phyloP scores from a whole-genome alignment of 2,888 invertebrate genomes.

The Sacculina carcini region DNA sequence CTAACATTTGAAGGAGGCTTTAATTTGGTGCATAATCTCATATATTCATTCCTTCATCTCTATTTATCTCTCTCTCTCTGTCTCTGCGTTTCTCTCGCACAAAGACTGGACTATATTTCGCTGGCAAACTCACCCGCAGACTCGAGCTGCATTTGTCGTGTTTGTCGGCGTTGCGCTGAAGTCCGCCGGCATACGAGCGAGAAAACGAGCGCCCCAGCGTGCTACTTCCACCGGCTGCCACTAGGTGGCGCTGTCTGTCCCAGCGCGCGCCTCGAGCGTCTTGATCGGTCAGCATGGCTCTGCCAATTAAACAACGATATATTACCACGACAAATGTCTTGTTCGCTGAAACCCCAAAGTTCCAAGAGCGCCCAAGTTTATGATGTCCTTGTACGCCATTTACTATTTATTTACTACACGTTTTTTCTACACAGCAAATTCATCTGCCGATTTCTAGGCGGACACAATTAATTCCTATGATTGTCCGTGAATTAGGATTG shows the following conservation, averaged over 20 bases:
- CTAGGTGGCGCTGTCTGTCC: constrained; percentile 18
- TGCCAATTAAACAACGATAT: neutral
- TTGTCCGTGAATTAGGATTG: no score
- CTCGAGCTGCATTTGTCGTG: constrained; percentile 14
- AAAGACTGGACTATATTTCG: constrained; percentile 1
- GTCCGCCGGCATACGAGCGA: constrained; percentile 32
- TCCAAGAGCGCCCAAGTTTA: no score
- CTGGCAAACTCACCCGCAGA: constrained; percentile 13
- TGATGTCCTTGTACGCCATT: no score
- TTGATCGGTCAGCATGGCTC: constrained; percentile 23
- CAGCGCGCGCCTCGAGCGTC: constrained; percentile 26
- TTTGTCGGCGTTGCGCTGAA: constrained; percentile 16
- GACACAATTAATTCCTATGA: no score
- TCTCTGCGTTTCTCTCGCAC: neutral
- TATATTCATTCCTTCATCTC: no score
- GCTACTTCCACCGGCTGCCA: constrained; percentile 34
- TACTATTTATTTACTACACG: no score
- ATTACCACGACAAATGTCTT: no score
- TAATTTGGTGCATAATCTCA: no score
- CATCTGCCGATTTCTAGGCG: no score
- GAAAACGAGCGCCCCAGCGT: constrained; percentile 37
- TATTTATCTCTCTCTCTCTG: neutral
- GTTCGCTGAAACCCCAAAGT: no score
- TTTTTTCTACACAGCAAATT: neutral
- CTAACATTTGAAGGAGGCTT: no score